Percentiles rank a stretch among this genome's conserved stretches.
phyloP scores from a whole-genome alignment of 1,140 invertebrate species.

The Ceratitis capitata region DNA sequence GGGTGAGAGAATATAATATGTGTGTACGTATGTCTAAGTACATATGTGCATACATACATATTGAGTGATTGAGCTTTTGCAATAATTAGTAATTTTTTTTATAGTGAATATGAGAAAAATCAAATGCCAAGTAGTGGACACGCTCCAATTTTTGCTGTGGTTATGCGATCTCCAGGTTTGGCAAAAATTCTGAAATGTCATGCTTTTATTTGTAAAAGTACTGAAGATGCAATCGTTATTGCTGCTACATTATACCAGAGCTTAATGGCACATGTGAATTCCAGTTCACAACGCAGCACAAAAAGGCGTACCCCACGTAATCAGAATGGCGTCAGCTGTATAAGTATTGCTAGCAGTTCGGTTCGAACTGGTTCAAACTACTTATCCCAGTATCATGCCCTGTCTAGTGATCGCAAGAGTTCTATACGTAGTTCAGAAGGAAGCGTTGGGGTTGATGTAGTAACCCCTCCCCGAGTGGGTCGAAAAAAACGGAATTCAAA shows the following conservation, averaged over 20 bases:
- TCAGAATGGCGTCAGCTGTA: slow-evolving; percentile 76
- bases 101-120: slow-evolving; percentile 58
- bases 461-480: slow-evolving; percentile 68
- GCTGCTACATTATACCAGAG: slow-evolving; percentile 90
- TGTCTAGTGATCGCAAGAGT: slow-evolving; percentile 52
- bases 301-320: slow-evolving; percentile 70
- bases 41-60: not conserved
- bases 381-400: slow-evolving; percentile 54
- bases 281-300: slow-evolving; percentile 58
- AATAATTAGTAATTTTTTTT: not conserved
- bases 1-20: slow-evolving; percentile 47
- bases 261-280: slow-evolving; percentile 78
- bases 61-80: not conserved
- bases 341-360: slow-evolving; percentile 72
- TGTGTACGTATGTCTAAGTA: too few species aligned
- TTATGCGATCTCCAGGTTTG: slow-evolving; percentile 83
- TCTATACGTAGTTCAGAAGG: slow-evolving; percentile 57
- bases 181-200: slow-evolving; percentile 87
- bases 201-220: slow-evolving; percentile 86
- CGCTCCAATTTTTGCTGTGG: slow-evolving; percentile 89
- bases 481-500: slow-evolving; percentile 71
- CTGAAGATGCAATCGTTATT: slow-evolving; percentile 89
- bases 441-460: slow-evolving; percentile 43
- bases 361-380: slow-evolving; percentile 65
- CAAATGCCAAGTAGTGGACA: slow-evolving; percentile 67